phyloP scores from a whole-genome alignment of 1,140 invertebrate species.

The Saccostrea glomerata region DNA sequence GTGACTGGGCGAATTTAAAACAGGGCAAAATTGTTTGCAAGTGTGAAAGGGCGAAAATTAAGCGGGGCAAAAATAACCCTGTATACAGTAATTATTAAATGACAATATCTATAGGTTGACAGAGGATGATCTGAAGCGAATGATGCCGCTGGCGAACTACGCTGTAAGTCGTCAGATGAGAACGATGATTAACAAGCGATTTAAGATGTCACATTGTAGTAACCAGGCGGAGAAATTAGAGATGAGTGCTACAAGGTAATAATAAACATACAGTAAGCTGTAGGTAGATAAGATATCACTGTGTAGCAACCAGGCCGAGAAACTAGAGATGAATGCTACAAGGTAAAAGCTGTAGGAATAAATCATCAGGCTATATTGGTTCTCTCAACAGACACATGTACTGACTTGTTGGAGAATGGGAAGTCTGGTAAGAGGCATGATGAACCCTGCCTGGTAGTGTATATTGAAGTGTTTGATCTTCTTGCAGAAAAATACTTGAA shows the following conservation, averaged over 20 bases:
- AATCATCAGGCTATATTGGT: no score
- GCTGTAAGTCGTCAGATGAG: conserved; percentile 45
- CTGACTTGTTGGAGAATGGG: no score
- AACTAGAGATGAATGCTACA: conserved; percentile 44
- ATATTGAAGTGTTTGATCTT: background rate
- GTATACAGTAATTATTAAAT: no score
- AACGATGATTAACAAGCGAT: conserved; percentile 59
- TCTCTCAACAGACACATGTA: no score
- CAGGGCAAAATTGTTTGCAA: no score
- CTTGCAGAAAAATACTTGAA: conserved; percentile 53
- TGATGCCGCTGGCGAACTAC: conserved; percentile 51
- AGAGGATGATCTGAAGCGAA: conserved; percentile 57
- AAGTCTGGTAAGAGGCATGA: no score
- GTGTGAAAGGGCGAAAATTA: no score
- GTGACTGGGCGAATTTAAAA: no score
- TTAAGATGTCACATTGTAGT: conserved; percentile 46
- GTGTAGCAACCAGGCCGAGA: conserved; percentile 45
- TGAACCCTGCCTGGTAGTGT: no score
- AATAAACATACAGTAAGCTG: no score
- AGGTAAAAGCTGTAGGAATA: no score
- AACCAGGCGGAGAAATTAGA: conserved; percentile 50
- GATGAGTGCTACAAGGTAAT: conserved; percentile 41
- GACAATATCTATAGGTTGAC: background rate
- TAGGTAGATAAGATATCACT: conserved; percentile 31
- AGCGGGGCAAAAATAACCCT: no score